These are phyloP conservation scores for Cryptocephalus primarius DNA, from an alignment of 2,888 invertebrate species.

Conservation along the genomic window DNA sequence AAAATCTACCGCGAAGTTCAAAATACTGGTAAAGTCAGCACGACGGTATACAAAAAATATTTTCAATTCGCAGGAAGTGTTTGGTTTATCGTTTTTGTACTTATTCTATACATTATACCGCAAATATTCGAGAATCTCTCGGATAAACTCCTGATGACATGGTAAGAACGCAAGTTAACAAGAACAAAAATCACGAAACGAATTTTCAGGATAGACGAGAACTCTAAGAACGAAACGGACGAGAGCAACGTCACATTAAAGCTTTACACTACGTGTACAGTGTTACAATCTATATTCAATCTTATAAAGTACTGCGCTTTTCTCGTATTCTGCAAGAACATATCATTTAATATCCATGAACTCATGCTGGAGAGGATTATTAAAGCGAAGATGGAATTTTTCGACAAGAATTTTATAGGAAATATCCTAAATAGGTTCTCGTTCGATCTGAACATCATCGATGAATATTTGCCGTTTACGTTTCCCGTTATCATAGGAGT, in stretches of 20 bases:
- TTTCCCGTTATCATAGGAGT: conserved; percentile 11
- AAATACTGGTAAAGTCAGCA: conserved; percentile 22
- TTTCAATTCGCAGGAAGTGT: conserved; percentile 25
- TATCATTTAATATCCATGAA: conserved; percentile 13
- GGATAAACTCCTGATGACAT: conserved; percentile 17
- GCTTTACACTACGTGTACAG: conserved; percentile 10
- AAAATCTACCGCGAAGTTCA: conserved; percentile 23
- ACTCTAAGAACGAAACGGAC: too few species aligned
- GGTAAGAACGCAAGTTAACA: conserved; percentile 4
- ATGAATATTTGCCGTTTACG: conserved; percentile 16
- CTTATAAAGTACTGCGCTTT: conserved; percentile 8
- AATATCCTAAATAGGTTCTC: conserved; percentile 16
- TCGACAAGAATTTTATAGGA: conserved; percentile 14
- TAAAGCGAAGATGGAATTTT: conserved; percentile 9
- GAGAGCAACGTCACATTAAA: conserved; percentile 1
- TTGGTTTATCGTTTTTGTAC: conserved; percentile 16
- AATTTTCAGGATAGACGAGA: too few species aligned
- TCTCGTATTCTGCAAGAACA: conserved; percentile 7
- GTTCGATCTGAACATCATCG: conserved; percentile 13
- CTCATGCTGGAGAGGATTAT: conserved; percentile 8
- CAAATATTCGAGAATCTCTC: conserved; percentile 21
- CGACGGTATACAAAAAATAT: conserved; percentile 22
- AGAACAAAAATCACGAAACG: too few species aligned
- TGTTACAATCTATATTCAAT: conserved; percentile 5
- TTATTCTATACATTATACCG: conserved; percentile 17